Conservation (phyloP, 2,113 vertebrate species). For the Hippocampus mohnikei region DNA sequence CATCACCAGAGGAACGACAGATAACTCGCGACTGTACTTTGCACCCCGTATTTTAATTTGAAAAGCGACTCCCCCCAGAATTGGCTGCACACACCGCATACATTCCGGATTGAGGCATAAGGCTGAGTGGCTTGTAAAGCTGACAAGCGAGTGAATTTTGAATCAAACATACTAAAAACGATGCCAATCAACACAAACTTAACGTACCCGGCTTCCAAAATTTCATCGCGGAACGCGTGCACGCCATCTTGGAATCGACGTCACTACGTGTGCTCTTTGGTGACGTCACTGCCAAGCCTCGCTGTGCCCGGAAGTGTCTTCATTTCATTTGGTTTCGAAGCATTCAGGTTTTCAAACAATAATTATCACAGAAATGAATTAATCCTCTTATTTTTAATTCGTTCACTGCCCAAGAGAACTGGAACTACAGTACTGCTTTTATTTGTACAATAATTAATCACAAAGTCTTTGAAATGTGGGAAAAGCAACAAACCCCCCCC, state of each 20-base stretch:
- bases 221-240: constrained; percentile 84
- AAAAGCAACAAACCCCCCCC: no score
- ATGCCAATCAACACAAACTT: not conserved
- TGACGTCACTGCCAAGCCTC: constrained; percentile 37
- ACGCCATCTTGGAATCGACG: constrained; percentile 92
- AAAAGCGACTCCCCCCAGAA: constrained; percentile 22
- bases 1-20: not conserved
- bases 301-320: not conserved
- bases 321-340: not conserved
- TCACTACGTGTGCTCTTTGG: constrained; percentile 42
- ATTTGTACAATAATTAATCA: no score
- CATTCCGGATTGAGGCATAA: not conserved
- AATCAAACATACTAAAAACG: no score
- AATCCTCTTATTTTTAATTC: no score
- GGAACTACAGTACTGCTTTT: no score
- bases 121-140: not conserved
- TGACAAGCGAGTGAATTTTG: not conserved
- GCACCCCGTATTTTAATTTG: constrained; percentile 1
- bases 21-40: not conserved
- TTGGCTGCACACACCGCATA: constrained; percentile 31
- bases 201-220: constrained; percentile 97
- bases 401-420: no score
- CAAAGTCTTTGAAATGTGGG: no score
- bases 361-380: no score
- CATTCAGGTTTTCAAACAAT: no score